These are phyloP conservation scores for Pangasius djambal DNA, from an alignment of 2,797 vertebrate species.

Conservation along the genomic window DNA sequence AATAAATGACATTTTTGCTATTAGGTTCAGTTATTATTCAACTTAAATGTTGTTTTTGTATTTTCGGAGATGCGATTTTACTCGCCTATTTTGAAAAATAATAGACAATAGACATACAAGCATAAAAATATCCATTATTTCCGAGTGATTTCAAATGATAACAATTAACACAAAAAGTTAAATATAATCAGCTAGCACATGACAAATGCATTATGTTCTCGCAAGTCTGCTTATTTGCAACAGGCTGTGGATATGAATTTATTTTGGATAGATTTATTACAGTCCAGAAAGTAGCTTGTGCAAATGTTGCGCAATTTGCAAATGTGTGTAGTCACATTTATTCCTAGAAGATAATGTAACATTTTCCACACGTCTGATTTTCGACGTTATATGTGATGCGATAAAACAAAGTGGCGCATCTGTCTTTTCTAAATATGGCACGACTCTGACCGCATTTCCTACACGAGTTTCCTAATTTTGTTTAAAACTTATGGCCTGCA, in stretches of 20 bases:
- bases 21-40: neutral
- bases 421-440: neutral
- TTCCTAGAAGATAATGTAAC: neutral
- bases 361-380: neutral
- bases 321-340: no score
- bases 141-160: neutral
- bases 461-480: neutral
- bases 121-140: slow-evolving; percentile 16
- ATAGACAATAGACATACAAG: slow-evolving; percentile 3
- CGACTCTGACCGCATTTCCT: neutral
- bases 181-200: neutral
- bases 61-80: neutral
- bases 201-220: neutral
- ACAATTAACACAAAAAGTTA: neutral
- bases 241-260: neutral
- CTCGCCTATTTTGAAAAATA: neutral
- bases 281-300: neutral
- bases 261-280: neutral
- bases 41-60: neutral
- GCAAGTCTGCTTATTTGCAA: neutral
- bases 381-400: neutral
- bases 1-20: neutral
- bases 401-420: neutral
- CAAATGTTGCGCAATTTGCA: neutral
- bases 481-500: slow-evolving; percentile 19